Base-by-base conservation (phyloP, 92 coral and sea anemone species). In the Chrysogorgia sp. region DNA sequence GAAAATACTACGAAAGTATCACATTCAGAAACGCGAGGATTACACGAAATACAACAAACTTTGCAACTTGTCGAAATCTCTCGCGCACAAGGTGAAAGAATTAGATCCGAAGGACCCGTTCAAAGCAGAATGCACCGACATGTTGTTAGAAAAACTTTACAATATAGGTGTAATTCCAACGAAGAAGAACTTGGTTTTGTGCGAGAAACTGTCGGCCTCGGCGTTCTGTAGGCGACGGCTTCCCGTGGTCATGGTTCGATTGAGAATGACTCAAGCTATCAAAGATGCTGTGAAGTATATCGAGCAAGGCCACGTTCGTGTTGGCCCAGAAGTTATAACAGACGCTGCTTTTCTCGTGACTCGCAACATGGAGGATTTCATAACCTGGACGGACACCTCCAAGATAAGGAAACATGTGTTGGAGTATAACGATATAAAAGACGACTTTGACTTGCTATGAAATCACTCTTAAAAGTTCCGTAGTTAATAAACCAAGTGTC, bases 341-440 rank as follows among this genome's bases (percentile, higher is more conserved):
- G 98, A 94, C 71, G 97, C 98, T 7, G 97, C 98, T 19, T 94
- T 94, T 57, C 79, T 94, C 59, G 98, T 94, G 13, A 87, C 98
- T 7, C 89, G 88, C 45, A 94, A 84, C 66, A 85, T 94, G 96
- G 96, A 94, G 67, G 98, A 94, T 83, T 94, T 94, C 77, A 93
- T 94, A 2, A 94, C 98, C 0, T 94, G 98, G 98, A 94, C 98
- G 21, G 98, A 94, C 72, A 94, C 97, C 0, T 94, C 98, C 0
- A 94, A 94, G 85, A 94, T 94, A 24, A 91, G 92, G 66, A 87
- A 94, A 40, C 98, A 94, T 57, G 97, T 94, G 23, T 82, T 94
- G 98, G 97, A 92, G 45, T 94, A 94, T 83, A 92, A 88, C 56
- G 97, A 94, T 60, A 74, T 91, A 10, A 88, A 91, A 52, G 98